A percentile compares a stretch with the other conserved stretches of the same genome.
phyloP scores from a whole-genome alignment of 2,797 vertebrate species.

The Syndactyla subalaris region DNA sequence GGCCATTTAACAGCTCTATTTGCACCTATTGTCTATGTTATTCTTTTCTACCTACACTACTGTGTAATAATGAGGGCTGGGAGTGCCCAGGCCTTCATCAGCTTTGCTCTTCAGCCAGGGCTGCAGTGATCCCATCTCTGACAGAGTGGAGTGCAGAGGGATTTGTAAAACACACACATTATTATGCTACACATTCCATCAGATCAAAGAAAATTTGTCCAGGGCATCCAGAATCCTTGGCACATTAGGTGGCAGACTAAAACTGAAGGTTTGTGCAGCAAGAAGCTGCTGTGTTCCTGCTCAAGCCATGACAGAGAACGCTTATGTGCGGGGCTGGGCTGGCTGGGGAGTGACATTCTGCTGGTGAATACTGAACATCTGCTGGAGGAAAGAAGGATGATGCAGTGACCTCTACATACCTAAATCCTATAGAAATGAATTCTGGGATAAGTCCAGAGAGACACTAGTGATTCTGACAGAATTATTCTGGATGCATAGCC shows the following conservation, averaged over 20 bases:
- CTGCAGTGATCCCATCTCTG: neutral
- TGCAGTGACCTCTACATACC: neutral
- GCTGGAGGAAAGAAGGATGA: neutral
- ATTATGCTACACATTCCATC: fast-evolving
- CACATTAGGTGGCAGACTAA: neutral
- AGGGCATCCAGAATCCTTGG: neutral
- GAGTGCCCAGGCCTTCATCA: neutral
- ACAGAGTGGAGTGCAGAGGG: neutral
- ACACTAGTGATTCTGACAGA: neutral
- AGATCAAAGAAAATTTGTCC: neutral
- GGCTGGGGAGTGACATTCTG: neutral
- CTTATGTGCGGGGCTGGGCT: fast-evolving
- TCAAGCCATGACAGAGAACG: neutral
- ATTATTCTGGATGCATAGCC: neutral
- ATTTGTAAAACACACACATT: neutral
- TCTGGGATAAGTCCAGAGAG: neutral
- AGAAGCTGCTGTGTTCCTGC: neutral
- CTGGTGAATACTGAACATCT: neutral
- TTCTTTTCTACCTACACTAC: neutral
- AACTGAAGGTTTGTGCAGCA: neutral
- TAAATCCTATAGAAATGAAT: slow-evolving; percentile 7
- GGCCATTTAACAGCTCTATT: neutral
- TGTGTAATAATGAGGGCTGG: neutral
- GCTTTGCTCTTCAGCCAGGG: neutral
- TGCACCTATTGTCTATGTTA: neutral